Base-by-base conservation (phyloP, 2,888 invertebrate genomes). In the Cryptocephalus moraei region DNA sequence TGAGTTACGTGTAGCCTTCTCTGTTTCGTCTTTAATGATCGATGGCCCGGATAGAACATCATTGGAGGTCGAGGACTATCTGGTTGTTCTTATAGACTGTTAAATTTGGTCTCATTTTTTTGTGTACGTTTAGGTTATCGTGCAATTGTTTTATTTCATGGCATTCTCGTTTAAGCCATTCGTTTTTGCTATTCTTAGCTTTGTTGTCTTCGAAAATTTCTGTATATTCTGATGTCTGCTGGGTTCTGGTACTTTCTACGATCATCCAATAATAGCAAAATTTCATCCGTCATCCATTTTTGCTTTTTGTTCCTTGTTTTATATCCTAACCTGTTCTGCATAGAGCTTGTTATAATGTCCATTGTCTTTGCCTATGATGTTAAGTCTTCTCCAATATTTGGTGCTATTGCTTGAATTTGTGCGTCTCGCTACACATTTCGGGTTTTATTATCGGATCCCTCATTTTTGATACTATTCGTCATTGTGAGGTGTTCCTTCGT, bases 211-310 rank as follows among this genome's bases (percentile, higher is more conserved):
- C n/a, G n/a, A n/a, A 34, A n/a, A n/a, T n/a, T n/a, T n/a, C 34
- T 34, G 34, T n/a, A 34, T n/a, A 9, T 34, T 9, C 34, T 34
- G 34, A 9, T n/a, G 34, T n/a, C 32, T 42, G 43, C 3, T 6
- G 33, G 14, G 14, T 34, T 43, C 34, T 43, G 33, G 34, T 43
- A 22, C 13, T 13, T 4, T 43, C 14, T 3, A 8, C 14, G 34
- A 36, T 43, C 43, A 8, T 43, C 14, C 43, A 43, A 36, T 14
- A 43, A 34, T n/a, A 43, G n/a, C 12, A 43, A 13, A n/a, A 43
- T 43, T n/a, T 34, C 36, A 34, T 43, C 43, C n/a, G 33, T 34
- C 43, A 43, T 43, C 36, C 43, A 43, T 43, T 34, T 43, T 12
- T 43, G 43, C 34, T 43, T 43, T 34, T 12, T 43, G 34, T 13